phyloP scores from a whole-genome alignment of 2,888 invertebrate genomes.

The Nipponacmea schrenckii region DNA sequence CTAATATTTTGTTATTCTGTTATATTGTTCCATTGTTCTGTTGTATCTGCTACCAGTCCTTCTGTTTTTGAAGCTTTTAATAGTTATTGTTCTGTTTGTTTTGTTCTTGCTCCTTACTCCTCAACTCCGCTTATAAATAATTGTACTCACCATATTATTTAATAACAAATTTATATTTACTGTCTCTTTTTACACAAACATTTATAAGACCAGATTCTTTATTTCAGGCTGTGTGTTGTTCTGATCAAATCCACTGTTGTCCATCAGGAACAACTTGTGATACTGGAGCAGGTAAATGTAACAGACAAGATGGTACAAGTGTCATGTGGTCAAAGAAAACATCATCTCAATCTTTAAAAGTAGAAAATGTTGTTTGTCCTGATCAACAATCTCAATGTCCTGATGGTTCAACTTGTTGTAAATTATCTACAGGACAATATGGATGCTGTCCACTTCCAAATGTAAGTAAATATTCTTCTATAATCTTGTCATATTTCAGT shows the following conservation, averaged over 20 bases:
- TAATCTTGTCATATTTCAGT: too few relatives aligned
- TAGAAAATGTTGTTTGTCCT: constrained; percentile 36
- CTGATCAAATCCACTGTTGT: constrained; percentile 53
- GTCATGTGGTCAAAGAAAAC: constrained; percentile 31
- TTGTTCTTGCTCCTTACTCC: too few relatives aligned
- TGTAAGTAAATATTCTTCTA: constrained; percentile 18
- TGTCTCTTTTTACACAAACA: too few relatives aligned
- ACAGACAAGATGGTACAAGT: constrained; percentile 18
- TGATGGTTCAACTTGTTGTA: constrained; percentile 47
- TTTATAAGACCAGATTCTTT: not conserved
- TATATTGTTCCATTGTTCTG: too few relatives aligned
- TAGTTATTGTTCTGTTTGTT: too few relatives aligned
- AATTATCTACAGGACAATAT: constrained; percentile 32
- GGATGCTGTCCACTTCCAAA: constrained; percentile 46
- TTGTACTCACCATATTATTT: too few relatives aligned
- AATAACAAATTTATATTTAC: too few relatives aligned
- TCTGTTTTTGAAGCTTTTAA: too few relatives aligned
- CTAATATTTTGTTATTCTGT: too few relatives aligned
- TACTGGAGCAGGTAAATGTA: constrained; percentile 36
- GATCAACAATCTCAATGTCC: constrained; percentile 37
- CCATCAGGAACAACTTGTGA: constrained; percentile 36
- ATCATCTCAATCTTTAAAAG: constrained; percentile 13
- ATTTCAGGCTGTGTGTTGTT: constrained; percentile 50
- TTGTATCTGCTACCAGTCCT: too few relatives aligned
- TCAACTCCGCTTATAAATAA: too few relatives aligned